Conservation (phyloP, 53 echinoderm and acorn worm genomes). For the Arbacia lixula region DNA sequence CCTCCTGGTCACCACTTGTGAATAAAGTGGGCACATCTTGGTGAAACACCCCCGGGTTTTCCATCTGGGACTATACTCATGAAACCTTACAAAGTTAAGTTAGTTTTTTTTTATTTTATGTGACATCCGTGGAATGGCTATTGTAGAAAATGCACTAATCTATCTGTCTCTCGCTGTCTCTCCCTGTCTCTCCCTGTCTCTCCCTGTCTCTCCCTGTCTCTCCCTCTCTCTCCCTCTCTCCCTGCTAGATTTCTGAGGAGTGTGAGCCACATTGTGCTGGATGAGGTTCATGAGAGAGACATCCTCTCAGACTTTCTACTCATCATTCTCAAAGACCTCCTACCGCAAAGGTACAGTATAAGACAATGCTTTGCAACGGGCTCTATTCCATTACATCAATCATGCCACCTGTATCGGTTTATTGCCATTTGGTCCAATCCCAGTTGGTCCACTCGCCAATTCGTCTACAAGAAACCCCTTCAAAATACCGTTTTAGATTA, state of each 20-base stretch:
- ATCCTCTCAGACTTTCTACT: constrained; percentile 91
- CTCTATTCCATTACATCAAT: neutral
- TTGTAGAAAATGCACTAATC: neutral
- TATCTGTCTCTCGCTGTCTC: too few species aligned
- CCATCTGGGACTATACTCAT: too few species aligned
- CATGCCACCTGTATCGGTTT: neutral
- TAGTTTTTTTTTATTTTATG: too few species aligned
- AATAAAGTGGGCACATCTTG: too few species aligned
- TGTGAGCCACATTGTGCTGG: constrained; percentile 87
- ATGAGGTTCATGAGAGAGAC: constrained; percentile 94
- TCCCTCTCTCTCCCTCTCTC: neutral
- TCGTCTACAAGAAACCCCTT: too few species aligned
- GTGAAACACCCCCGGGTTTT: too few species aligned
- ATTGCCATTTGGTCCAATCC: too few species aligned
- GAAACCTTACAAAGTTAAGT: too few species aligned
- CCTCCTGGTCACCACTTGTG: too few species aligned
- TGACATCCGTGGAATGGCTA: neutral
- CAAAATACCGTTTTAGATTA: too few species aligned
- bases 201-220: neutral
- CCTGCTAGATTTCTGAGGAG: constrained; percentile 68
- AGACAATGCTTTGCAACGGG: neutral
- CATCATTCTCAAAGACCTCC: constrained; percentile 79
- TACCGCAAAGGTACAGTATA: constrained; percentile 76
- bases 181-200: too few species aligned
- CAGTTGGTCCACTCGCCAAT: too few species aligned